A percentile compares a stretch with the other conserved stretches of the same genome.
phyloP scores from a whole-genome alignment of 2,113 vertebrate genomes.

The Pseudorhombus dupliciocellatus region DNA sequence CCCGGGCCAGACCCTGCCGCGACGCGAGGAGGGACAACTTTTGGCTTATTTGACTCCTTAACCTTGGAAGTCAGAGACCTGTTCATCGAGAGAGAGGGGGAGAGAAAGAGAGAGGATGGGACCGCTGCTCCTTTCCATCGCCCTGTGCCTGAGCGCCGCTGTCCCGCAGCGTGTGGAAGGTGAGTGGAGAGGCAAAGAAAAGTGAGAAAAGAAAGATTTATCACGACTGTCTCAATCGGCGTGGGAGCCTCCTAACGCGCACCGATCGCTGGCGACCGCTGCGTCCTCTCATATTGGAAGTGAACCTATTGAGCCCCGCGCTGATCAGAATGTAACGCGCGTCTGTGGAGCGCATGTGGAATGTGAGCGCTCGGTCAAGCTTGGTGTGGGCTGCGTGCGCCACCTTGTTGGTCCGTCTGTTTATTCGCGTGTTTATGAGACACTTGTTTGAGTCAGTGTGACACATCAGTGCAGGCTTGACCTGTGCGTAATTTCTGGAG shows the following conservation, averaged over 20 bases:
- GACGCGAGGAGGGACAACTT: conserved; percentile 70
- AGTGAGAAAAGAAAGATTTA: neutral
- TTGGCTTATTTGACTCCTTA: conserved; percentile 50
- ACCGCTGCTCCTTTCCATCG: conserved; percentile 77
- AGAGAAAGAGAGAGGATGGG: conserved; percentile 78
- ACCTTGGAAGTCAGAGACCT: conserved; percentile 72
- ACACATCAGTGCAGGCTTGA: neutral
- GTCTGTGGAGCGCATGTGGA: neutral
- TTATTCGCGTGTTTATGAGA: conserved; percentile 13
- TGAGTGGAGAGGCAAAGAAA: conserved; percentile 58
- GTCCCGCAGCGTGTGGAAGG: conserved; percentile 81
- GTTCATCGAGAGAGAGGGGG: conserved; percentile 53
- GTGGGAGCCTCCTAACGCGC: neutral
- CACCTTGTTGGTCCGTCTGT: neutral
- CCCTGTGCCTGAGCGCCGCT: conserved; percentile 77
- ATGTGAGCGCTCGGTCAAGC: neutral
- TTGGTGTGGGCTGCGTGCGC: neutral
- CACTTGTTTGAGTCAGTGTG: conserved; percentile 42
- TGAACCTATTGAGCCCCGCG: neutral
- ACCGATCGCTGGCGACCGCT: neutral
- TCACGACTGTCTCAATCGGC: neutral
- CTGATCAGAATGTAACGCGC: neutral
- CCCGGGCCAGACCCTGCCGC: conserved; percentile 31
- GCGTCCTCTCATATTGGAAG: neutral
- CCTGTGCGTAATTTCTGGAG: conserved; percentile 22